phyloP scores from a whole-genome alignment of 1,140 invertebrate genomes.

The Diabrotica undecimpunctata region DNA sequence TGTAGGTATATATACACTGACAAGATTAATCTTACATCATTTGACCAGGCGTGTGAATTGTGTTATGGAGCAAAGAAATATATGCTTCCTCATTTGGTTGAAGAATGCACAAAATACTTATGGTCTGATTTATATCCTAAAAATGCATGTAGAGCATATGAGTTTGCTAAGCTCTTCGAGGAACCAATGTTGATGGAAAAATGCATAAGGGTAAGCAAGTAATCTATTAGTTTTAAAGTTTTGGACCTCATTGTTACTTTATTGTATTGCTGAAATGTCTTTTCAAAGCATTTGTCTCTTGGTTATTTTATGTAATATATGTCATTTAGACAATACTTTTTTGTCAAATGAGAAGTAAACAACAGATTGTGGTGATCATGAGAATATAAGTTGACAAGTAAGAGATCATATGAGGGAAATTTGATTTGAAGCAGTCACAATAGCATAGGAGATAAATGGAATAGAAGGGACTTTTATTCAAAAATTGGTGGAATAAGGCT shows the following conservation, averaged over 20 bases:
- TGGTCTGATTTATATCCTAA: constrained; percentile 74
- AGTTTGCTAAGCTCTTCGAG: constrained; percentile 80
- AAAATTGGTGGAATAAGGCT: too few species aligned
- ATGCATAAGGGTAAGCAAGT: constrained; percentile 61
- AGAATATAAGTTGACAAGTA: too few species aligned
- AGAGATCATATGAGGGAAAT: too few species aligned
- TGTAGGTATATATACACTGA: constrained; percentile 79
- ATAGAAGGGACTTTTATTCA: too few species aligned
- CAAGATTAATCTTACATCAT: constrained; percentile 70
- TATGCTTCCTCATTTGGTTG: constrained; percentile 75
- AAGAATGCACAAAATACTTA: constrained; percentile 74
- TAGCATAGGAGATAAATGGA: too few species aligned
- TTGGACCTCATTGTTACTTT: neutral
- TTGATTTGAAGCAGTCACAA: too few species aligned
- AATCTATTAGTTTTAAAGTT: too few species aligned
- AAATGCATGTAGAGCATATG: constrained; percentile 79
- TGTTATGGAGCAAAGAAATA: constrained; percentile 87
- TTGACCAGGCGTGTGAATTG: constrained; percentile 78
- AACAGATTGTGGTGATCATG: too few species aligned
- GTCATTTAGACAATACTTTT: too few species aligned
- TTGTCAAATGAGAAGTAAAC: too few species aligned
- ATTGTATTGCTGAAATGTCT: neutral
- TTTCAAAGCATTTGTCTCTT: too few species aligned
- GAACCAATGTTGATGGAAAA: constrained; percentile 75
- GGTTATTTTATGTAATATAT: too few species aligned